Base-by-base conservation (phyloP, 2,113 vertebrate species). In the Corydoras maculifer region DNA sequence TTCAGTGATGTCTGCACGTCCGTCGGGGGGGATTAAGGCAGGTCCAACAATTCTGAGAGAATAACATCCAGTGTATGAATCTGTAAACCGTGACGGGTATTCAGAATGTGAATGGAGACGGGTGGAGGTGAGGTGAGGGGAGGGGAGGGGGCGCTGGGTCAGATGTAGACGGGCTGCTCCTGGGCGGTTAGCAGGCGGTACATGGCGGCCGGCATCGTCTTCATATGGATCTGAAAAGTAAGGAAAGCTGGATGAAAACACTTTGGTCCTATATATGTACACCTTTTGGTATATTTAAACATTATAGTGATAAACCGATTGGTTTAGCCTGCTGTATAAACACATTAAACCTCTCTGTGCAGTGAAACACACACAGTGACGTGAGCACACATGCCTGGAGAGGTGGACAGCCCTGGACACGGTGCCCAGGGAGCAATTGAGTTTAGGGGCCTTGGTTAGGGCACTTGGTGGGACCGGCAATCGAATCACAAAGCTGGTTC, bases 131-230 rank as follows among this genome's bases (percentile, higher is more conserved):
- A 61, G n/a, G 60, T 58, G 63, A 63, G 10, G 6, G 10, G 6
- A 48, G 61, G 13, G 50, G 30, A 14, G 25, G 69, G 4, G n/a
- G 5, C 3, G 54, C 14, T 30, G 31, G 9, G 15, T 95, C 84
- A 98, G 89, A 98, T 97, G 93, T 97, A 98, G 81, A 98, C 90
- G 0, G 96, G 96, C 72, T 98, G 96, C 76, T 98, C 96, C 87
- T 98, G 96, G 0, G 94, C 96, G 0, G 96, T 98, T 86, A 98
- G 92, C 85, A 98, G 91, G 72, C 96, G 91, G 87, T 98, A 98
- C 96, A 98, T 98, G 79, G 95, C 96, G 18, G 96, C 96, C 57
- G 96, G 96, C 96, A 98, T 98, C 0, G 96, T 98, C 91, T 98
- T 98, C 96, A 98, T 98, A 82, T 98, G 96, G 77, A 98, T 98